Conservation (phyloP, 2,797 vertebrate genomes). For the Rhinophrynus dorsalis region DNA sequence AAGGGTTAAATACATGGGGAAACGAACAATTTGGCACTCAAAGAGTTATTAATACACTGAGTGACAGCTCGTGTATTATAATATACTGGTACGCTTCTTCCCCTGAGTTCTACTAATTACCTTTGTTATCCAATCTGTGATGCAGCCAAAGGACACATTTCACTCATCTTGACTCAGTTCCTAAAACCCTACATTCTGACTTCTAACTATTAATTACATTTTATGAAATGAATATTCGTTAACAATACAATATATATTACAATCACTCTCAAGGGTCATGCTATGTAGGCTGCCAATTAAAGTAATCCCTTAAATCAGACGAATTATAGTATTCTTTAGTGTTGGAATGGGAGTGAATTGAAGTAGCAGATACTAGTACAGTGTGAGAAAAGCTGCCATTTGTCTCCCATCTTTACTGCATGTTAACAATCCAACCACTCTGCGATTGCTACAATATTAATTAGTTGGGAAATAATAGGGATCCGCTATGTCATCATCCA, state of each 20-base stretch:
- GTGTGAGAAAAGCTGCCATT: neutral
- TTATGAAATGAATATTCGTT: neutral
- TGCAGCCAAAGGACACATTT: neutral
- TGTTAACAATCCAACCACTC: neutral
- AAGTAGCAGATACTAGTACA: neutral
- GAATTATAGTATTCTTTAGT: neutral
- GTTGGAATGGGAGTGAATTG: neutral
- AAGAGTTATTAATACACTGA: too few relatives aligned
- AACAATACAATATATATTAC: neutral
- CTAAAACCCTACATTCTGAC: neutral
- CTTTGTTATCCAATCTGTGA: neutral
- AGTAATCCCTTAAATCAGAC: neutral
- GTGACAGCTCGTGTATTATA: too few relatives aligned
- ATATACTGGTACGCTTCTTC: neutral
- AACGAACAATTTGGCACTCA: too few relatives aligned
- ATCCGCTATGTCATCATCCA: neutral
- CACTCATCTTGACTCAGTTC: neutral
- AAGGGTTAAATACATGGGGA: too few relatives aligned
- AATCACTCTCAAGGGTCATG: neutral
- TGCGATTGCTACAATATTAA: neutral
- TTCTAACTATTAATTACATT: neutral
- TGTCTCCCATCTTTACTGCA: neutral
- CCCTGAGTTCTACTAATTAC: neutral
- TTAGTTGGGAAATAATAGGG: neutral
- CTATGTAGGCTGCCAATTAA: conserved; percentile 6